Percentiles rank a stretch among this genome's conserved stretches.
Conservation (phyloP, 2,888 invertebrate species). For the Trichogramma evanescens region DNA sequence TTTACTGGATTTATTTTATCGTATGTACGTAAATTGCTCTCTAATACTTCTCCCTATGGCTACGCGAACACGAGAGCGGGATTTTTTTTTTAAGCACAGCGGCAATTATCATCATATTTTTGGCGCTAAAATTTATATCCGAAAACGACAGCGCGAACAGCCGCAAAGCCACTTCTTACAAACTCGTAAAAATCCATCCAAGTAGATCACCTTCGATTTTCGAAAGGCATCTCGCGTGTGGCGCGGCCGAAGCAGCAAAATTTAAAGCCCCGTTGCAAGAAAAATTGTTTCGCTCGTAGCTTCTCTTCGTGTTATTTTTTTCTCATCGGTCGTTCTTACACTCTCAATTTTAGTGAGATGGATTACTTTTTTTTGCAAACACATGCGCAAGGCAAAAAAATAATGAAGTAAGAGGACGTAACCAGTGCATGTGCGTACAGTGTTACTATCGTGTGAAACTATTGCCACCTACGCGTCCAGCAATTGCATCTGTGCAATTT, state of each 20-base stretch:
- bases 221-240: no score
- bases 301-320: background rate
- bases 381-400: no score
- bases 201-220: no score
- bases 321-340: background rate
- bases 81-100: no score
- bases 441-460: no score
- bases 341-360: no score
- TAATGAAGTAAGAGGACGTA: no score
- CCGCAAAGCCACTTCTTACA: background rate
- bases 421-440: no score
- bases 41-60: background rate
- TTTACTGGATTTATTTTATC: background rate
- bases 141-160: background rate
- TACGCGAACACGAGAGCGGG: background rate
- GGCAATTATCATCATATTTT: background rate
- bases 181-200: constrained; percentile 2
- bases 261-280: background rate
- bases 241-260: background rate
- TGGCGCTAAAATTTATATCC: background rate
- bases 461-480: no score
- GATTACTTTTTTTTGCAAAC: no score
- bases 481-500: no score
- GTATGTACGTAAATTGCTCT: background rate
- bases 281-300: background rate